Base-by-base conservation (phyloP, 37 sponge, comb jelly and placozoan species). In the Mnemiopsis leidyi region DNA sequence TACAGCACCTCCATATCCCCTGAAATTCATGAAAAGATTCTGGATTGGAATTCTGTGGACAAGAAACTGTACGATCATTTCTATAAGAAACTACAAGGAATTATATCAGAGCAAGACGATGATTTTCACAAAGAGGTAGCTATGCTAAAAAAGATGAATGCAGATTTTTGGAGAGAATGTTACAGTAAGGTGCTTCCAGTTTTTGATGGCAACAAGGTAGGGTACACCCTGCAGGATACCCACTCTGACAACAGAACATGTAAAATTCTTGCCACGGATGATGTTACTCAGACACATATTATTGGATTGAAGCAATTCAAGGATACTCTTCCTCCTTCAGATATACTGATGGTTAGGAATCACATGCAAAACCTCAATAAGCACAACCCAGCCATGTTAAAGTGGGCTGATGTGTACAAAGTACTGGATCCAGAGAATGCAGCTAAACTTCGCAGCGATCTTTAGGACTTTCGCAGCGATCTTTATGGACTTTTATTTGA, bases 241-340 rank as follows among this genome's bases (percentile, higher is more conserved):
- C 82, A 79, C 36, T 16, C 23, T 9, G 29, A 35, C 23, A 79
- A 79, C 82, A 33, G 1, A 30, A 79, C 82, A 3, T 79, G 82
- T 36, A 79, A 79, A 36, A 20, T 31, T 16, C 33, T 79, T 13
- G 82, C 82, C 21, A 79, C 82, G 2, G 82, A 79, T 79, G 82
- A 79, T 23, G 82, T 79, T 9, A 79, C 82, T 35, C 82, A 79
- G 36, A 79, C 82, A 34, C 82, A 79, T 36, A 31, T 79, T 1
- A 79, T 79, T 36, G 82, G 82, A 7, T 20, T 79, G 82, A 79
- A 79, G 38, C 82, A 79, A 23, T 79, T 79, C 36, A 79, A 32
- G 21, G 82, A 32, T 7, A 32, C 37, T 35, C 36, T 79, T 29
- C 36, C 82, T 28, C 82, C 82, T 9, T 79, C 82, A 16, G 82